Evolutionary conservation across 2,113 vertebrate genomes (phyloP), one percentile per base, ranked within the genome.

Genomic region (Hylia prasina): DNA sequence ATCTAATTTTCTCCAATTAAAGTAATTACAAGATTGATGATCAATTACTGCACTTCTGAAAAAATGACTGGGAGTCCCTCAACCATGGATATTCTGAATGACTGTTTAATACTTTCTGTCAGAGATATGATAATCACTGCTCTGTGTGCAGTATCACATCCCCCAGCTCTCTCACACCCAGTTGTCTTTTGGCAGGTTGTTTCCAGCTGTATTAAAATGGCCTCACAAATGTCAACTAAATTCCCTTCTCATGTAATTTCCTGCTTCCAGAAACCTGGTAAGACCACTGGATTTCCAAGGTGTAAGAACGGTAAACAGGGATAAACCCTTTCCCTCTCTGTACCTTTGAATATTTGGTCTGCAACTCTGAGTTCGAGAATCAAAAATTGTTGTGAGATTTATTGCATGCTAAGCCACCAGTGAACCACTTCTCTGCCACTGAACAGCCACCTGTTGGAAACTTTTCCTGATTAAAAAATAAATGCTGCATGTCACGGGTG

Each of bases 1-100:
- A 27, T 63, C 42, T 76, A 28, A 79, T 87, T 94, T 82, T 72
- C 91, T 76, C 50, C 78, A 93, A 85, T 96, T 96, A 94, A 91
- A 96, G 53, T 93, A 96, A 97, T 94, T 79, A 61, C 89, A 69
- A 84, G 70, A 93, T n/a, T 79, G 57, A 81, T 85, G 53, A 89
- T 89, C 81, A 93, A 3, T 93, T 94, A 72, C 70, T 24, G 23
- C 53, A 9, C 61, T 91, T 82, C 70, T 69, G 83, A 90, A 93
- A 89, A 89, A 95, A 84, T 87, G 85, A 44, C 57, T 65, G 35
- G 84, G 84, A 94, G 76, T 79, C 84, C 40, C 58, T 95, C 89
- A 90, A 8, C 87, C 61, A 4, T 54, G 75, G 91, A 42, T 87
- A 61, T 65, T 76, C 89, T 69, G 53, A 73, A 76, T 0, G 11